Base-by-base conservation (phyloP, 2,797 vertebrate species). In the Intellagama lesueurii region DNA sequence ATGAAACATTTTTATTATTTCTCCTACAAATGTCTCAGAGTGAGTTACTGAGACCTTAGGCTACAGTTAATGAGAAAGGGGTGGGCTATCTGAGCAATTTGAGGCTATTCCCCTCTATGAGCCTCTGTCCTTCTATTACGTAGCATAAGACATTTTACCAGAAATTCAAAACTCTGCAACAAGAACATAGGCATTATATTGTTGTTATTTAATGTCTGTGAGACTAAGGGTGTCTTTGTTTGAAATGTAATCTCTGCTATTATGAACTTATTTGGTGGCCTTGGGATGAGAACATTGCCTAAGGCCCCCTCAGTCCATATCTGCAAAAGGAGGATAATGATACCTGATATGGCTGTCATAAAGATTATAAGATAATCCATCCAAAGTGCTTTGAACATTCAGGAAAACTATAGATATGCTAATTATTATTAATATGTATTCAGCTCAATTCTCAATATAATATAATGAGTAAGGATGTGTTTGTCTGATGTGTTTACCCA, bases 351-450 rank as follows among this genome's bases (percentile, higher is more conserved):
- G 72, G 80, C 70, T 83, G 81, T 83, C 80, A 83, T 19, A 68
- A 88, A 83, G 56, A 83, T 83, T 76, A 76, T 28, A 64, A 73
- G 72, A 73, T 30, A 82, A 88, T 56, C 79, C 80, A 32, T 76
- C 40, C 32, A 56, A 76, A 83, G 8, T 76, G 56, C 80, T 83
- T 83, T 83, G 70, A 83, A 68, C 73, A 66, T 40, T 76, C 28
- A 52, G 28, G 24, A 76, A 49, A 52, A 17, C 72, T 22, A 83
- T 88, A 75, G 70, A 83, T 64, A 76, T 35, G 70, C 40, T 66
- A 60, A 66, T 17, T 32, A 64, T 66, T 73, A 75, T 66, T 83
- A 83, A 76, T 75, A 85, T 60, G 75, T 76, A 16, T 60, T 32
- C 70, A 85, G 32, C 26, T 60, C 70, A 64, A n/a, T 76, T 40